Conservation (phyloP, 2,797 vertebrate genomes). For the Argentina silus region DNA sequence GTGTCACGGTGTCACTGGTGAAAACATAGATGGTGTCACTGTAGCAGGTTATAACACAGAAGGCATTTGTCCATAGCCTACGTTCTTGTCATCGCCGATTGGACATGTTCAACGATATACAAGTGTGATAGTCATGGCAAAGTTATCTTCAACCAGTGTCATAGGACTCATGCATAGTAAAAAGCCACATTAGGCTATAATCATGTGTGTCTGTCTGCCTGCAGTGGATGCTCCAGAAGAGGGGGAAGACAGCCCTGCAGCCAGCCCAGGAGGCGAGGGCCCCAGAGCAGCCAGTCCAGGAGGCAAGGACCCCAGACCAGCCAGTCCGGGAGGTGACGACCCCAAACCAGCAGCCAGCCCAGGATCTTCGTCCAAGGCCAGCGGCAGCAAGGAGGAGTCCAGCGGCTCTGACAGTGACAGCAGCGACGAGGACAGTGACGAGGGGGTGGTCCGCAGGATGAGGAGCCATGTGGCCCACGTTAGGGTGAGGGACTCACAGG, state of each 20-base stretch:
- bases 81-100: no score
- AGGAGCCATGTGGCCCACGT: constrained; percentile 80
- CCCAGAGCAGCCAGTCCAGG: neutral
- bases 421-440: constrained; percentile 65
- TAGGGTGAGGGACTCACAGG: constrained; percentile 61
- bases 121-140: no score
- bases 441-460: constrained; percentile 61
- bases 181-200: neutral
- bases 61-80: no score
- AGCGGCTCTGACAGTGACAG: constrained; percentile 59
- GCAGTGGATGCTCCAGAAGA: constrained; percentile 35
- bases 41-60: no score
- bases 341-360: constrained; percentile 15
- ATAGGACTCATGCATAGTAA: neutral
- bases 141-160: neutral
- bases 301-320: neutral
- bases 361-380: constrained; percentile 10
- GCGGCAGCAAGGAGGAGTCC: constrained; percentile 37
- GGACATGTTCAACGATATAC: no score
- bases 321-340: constrained; percentile 21
- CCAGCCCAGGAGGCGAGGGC: constrained; percentile 1
- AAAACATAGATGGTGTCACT: no score
- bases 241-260: constrained; percentile 32
- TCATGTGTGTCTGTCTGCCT: neutral
- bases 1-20: no score